Base-by-base conservation (phyloP, 2,797 vertebrate species). In the Syncerus caffer region DNA sequence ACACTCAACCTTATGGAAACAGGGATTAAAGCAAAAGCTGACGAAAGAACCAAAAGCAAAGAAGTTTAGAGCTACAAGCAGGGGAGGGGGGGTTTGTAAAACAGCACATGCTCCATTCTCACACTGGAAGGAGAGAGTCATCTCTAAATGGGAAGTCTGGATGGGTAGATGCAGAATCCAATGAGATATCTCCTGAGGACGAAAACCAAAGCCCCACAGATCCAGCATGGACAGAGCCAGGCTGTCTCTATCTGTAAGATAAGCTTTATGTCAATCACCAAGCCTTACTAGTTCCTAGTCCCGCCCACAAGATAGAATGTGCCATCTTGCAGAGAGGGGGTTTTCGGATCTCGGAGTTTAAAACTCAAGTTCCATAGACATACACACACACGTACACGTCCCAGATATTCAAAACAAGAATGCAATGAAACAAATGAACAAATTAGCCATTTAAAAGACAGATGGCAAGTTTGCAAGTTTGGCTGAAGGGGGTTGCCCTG, bases 311-410 rank as follows among this genome's bases (percentile, higher is more conserved):
- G 79, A 86, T 53, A 94, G 53, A 51, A 45, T 53, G n/a, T 84
- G 38, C 53, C 82, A 80, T 95, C 64, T 84, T 95, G 45, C 42
- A 67, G 34, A n/a, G 25, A 90, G 29, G 29, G 38, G 53, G 13
- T 84, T 96, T 95, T 86, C 42, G 78, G 86, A 92, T 16, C 80
- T 50, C 45, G 23, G 45, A 95, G 55, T 96, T 96, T 95, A 78
- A 89, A 89, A 94, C 15, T 89, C 74, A 89, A 58, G 25, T 83
- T 38, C 27, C 25, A 84, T 14, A 84, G 38, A 78, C 82, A 38
- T 84, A 74, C 71, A 74, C 71, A 74, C 93, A 50, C 29, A 45
- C 27, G 19, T 42, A 60, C 4, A 53, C 7, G 15, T 60, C 45
- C 51, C 58, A 55, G 60, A 76, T 90, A 87, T 16, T 76, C 83